Percentiles rank a stretch among this genome's conserved stretches.
phyloP scores from a whole-genome alignment of 2,888 invertebrate species.

The Rotaria sp. region DNA sequence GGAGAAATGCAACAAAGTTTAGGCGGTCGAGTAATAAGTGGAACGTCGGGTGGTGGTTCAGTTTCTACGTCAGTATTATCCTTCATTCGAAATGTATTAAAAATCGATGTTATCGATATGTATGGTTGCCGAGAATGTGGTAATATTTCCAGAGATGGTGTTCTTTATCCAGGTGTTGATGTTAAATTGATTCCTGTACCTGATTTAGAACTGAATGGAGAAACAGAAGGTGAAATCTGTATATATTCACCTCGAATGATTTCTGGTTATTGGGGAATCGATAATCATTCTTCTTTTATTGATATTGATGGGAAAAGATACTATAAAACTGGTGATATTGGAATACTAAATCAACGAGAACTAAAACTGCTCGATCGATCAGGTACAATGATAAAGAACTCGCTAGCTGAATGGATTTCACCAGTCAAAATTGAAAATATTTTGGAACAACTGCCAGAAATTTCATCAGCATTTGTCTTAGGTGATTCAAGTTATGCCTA shows the following conservation, averaged over 20 bases:
- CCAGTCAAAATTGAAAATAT: conserved; percentile 9
- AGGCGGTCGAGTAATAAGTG: not conserved
- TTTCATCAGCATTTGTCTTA: not conserved
- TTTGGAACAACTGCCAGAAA: not conserved
- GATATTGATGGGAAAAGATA: not conserved
- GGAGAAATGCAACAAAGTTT: not conserved
- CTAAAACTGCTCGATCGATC: not conserved
- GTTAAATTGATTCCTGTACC: not conserved
- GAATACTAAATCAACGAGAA: not conserved
- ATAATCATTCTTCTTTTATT: not conserved
- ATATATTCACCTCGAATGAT: not conserved
- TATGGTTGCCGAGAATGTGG: conserved; percentile 19
- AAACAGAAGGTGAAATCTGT: not conserved
- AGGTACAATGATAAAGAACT: not conserved
- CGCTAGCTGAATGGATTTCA: not conserved
- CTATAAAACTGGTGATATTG: not conserved
- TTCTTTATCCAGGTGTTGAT: not conserved
- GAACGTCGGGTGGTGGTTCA: not conserved
- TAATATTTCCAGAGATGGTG: not conserved
- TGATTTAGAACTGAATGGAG: not conserved
- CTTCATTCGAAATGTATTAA: not conserved
- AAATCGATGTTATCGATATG: not conserved
- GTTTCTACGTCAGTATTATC: not conserved
- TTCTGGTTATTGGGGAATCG: not conserved
- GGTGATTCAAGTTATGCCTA: not conserved